These are phyloP conservation scores for Pteromalus puparum DNA, from an alignment of 1,140 invertebrate species.

Conservation along the genomic window DNA sequence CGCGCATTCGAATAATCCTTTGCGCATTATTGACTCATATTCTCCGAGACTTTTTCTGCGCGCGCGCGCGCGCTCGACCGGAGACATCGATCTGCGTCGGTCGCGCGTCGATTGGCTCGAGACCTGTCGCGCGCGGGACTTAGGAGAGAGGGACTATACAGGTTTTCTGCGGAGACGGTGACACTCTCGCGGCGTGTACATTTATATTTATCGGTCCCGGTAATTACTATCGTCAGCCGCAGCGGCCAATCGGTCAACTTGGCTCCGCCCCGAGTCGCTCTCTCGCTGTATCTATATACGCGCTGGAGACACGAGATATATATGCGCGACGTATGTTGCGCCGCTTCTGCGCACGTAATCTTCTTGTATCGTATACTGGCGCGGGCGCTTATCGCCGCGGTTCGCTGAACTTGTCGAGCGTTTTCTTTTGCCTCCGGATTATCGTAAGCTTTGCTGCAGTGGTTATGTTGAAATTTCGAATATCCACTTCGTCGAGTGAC, in stretches of 20 bases:
- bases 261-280: conserved; percentile 64
- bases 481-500: no score
- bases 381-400: neutral
- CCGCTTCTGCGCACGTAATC: neutral
- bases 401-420: neutral
- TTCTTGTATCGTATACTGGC: no score
- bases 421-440: neutral
- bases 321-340: no score
- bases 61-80: neutral
- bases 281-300: no score
- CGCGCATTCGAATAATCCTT: neutral
- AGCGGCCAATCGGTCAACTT: conserved; percentile 60
- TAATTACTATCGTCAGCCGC: conserved; percentile 49
- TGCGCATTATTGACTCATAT: neutral
- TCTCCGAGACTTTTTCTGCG: neutral
- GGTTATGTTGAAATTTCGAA: neutral
- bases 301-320: no score
- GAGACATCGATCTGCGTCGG: conserved; percentile 51
- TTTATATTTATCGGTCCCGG: conserved; percentile 58
- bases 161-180: conserved; percentile 66
- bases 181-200: conserved; percentile 58
- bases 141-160: conserved; percentile 59
- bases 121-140: conserved; percentile 46
- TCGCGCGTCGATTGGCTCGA: conserved; percentile 62
- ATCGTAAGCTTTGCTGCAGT: neutral